Evolutionary conservation across 2,888 invertebrate genomes (phyloP).

Genomic region (Leptinotarsa peninsularis): DNA sequence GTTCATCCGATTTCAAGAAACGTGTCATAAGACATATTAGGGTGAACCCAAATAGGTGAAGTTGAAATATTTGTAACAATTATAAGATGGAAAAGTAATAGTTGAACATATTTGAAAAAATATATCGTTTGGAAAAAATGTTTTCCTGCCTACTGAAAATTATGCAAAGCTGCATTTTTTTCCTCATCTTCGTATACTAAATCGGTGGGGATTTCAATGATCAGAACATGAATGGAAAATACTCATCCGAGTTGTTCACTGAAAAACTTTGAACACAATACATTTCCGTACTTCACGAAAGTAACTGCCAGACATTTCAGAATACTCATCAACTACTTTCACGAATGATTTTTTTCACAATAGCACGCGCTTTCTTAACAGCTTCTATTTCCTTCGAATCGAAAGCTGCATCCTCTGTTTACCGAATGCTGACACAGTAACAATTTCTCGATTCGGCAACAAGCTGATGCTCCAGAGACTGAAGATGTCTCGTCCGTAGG

Average conservation of each 20-base stretch:
- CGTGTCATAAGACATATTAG: no score
- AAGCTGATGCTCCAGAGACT: conserved; percentile 45
- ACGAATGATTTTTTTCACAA: conserved; percentile 7
- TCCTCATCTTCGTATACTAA: no score
- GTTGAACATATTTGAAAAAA: no score
- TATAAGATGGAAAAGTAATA: no score
- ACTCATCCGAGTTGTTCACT: neutral
- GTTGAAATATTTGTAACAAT: no score
- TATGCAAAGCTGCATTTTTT: no score
- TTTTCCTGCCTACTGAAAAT: no score
- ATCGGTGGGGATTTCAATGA: no score
- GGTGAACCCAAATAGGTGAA: no score
- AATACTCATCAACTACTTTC: conserved; percentile 20
- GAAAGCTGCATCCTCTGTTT: conserved; percentile 19
- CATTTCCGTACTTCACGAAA: neutral
- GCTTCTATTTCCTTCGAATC: conserved; percentile 16
- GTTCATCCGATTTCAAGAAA: no score
- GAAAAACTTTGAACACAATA: conserved; percentile 11
- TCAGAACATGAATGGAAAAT: no score
- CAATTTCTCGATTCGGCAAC: conserved; percentile 40
- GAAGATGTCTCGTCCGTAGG: conserved; percentile 45
- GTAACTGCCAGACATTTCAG: conserved; percentile 12
- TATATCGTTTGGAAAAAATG: no score
- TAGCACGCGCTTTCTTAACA: conserved; percentile 7
- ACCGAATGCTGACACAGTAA: conserved; percentile 23